Evolutionary conservation across 1,140 invertebrate genomes (phyloP).

Genomic region (Spodoptera litura): DNA sequence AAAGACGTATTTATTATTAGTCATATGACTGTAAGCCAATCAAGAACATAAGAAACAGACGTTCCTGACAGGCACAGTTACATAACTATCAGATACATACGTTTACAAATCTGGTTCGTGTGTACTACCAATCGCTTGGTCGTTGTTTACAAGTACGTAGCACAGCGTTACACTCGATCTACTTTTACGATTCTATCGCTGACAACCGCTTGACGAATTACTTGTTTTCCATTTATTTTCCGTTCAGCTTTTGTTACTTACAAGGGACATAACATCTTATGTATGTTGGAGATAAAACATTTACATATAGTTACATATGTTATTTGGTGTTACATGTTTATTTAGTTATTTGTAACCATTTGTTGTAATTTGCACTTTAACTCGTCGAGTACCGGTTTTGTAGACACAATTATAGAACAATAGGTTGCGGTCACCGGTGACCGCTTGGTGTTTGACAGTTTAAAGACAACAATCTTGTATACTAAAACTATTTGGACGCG

Average conservation of each 20-base stretch:
- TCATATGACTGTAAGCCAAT: too few species aligned
- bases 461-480: too few species aligned
- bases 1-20: too few species aligned
- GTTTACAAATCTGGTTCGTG: background rate
- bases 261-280: background rate
- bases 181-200: constrained; percentile 5
- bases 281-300: background rate
- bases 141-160: background rate
- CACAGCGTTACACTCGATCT: constrained; percentile 1
- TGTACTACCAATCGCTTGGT: background rate
- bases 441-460: too few species aligned
- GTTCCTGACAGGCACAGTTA: background rate
- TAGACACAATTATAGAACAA: too few species aligned
- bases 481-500: too few species aligned
- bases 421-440: too few species aligned
- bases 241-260: constrained; percentile 7
- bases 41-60: too few species aligned
- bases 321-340: too few species aligned
- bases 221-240: constrained; percentile 25
- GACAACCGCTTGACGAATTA: constrained; percentile 16
- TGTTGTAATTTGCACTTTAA: too few species aligned
- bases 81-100: background rate
- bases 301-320: background rate
- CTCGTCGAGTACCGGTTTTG: too few species aligned
- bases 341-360: too few species aligned